Evolutionary conservation across 2,113 vertebrate species (phyloP).

Genomic region (Gobiocypris rarus): DNA sequence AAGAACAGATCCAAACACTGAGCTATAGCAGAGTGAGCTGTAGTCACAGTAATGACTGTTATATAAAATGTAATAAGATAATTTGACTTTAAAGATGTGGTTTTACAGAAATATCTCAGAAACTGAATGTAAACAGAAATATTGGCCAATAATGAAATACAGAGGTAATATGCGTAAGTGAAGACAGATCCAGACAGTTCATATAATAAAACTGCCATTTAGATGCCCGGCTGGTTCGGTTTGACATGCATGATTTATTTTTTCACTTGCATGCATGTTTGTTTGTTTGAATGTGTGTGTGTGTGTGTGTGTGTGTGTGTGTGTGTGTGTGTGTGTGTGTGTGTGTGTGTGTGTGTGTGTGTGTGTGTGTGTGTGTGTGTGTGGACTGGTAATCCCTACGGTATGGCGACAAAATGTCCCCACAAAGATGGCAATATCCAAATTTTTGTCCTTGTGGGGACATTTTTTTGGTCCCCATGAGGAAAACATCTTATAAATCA

Average conservation of each 20-base stretch:
- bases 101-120: slow-evolving; percentile 56
- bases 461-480: no score
- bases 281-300: neutral
- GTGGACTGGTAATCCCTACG: no score
- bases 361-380: no score
- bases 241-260: neutral
- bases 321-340: no score
- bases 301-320: no score
- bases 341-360: no score
- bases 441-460: no score
- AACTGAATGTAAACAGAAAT: slow-evolving; percentile 38
- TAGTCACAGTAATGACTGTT: slow-evolving; percentile 58
- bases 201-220: neutral
- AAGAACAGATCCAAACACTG: slow-evolving; percentile 51
- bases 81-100: slow-evolving; percentile 55
- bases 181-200: slow-evolving; percentile 15
- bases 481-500: no score
- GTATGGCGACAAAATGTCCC: no score
- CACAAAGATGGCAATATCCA: no score
- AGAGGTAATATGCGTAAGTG: neutral
- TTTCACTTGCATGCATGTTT: neutral
- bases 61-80: slow-evolving; percentile 56
- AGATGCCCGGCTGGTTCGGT: neutral
- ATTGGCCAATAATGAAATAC: neutral
- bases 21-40: slow-evolving; percentile 52